phyloP scores from a whole-genome alignment of 2,113 vertebrate genomes.

The Recurvirostra avosetta region DNA sequence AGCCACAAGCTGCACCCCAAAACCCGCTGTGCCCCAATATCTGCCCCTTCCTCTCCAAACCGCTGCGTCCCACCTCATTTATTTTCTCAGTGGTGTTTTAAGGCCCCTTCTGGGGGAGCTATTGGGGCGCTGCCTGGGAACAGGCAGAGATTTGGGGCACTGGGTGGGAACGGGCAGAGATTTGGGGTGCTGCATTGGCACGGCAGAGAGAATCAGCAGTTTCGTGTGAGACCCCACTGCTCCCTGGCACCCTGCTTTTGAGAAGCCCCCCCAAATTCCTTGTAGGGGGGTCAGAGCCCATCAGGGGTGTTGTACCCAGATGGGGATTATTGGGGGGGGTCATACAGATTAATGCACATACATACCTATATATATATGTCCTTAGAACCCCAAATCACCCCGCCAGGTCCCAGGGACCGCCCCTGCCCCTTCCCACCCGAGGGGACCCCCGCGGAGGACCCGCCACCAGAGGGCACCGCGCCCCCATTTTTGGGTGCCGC shows the following conservation, averaged over 20 bases:
- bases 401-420: not conserved
- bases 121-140: not conserved
- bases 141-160: not conserved
- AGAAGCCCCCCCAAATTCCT: not conserved
- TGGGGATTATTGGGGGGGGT: too few relatives aligned
- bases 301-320: not conserved
- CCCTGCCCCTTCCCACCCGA: not conserved
- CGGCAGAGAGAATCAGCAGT: not conserved
- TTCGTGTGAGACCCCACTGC: accelerated
- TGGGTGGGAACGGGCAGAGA: not conserved
- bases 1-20: not conserved
- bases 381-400: too few relatives aligned
- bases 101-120: not conserved
- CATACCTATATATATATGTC: accelerated
- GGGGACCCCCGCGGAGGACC: not conserved
- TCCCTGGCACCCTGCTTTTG: not conserved
- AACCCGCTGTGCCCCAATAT: not conserved
- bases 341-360: too few relatives aligned
- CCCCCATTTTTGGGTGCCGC: not conserved
- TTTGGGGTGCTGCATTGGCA: not conserved
- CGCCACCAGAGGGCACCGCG: constrained; percentile 30
- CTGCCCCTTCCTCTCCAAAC: not conserved
- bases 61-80: accelerated
- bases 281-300: not conserved
- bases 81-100: not conserved